Evolutionary conservation across 2,797 vertebrate species (phyloP).

Genomic region (Huso huso): DNA sequence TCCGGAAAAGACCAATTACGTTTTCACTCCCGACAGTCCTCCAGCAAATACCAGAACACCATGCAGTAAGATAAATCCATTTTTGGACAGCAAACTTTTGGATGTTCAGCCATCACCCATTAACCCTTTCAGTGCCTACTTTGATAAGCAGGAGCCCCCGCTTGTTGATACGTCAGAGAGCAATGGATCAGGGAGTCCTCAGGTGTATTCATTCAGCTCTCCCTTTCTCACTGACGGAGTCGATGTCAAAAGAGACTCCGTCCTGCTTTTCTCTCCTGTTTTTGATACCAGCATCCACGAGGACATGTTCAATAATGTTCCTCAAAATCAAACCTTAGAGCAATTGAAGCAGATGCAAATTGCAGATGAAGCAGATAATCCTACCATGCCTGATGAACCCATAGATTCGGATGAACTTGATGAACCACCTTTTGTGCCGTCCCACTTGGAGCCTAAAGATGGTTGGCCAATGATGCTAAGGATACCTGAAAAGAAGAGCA

Average conservation of each 20-base stretch:
- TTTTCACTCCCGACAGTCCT: slow-evolving; percentile 52
- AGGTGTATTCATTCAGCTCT: slow-evolving; percentile 26
- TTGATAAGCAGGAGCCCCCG: slow-evolving; percentile 52
- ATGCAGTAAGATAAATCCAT: slow-evolving; percentile 72
- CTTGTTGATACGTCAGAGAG: slow-evolving; percentile 9
- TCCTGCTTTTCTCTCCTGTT: slow-evolving; percentile 53
- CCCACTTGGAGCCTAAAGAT: slow-evolving; percentile 50
- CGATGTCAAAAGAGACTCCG: slow-evolving; percentile 60
- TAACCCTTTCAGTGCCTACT: slow-evolving; percentile 78
- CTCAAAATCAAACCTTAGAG: slow-evolving; percentile 55
- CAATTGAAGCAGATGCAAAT: slow-evolving; percentile 67
- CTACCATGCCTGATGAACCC: slow-evolving; percentile 56
- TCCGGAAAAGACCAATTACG: slow-evolving; percentile 58
- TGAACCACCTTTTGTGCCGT: slow-evolving; percentile 35
- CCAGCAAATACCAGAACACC: slow-evolving; percentile 45
- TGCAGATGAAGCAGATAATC: slow-evolving; percentile 43
- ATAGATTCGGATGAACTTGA: slow-evolving; percentile 40
- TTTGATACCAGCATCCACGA: slow-evolving; percentile 50
- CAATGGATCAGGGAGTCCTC: slow-evolving; percentile 15
- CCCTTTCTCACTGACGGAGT: slow-evolving; percentile 38
- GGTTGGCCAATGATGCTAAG: slow-evolving; percentile 84
- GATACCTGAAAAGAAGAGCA: slow-evolving; percentile 85
- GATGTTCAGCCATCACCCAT: slow-evolving; percentile 75
- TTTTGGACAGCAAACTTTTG: slow-evolving; percentile 66
- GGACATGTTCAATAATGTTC: slow-evolving; percentile 38